Conservation (phyloP, 2,888 invertebrate species). For the Ormyrus thymus region DNA sequence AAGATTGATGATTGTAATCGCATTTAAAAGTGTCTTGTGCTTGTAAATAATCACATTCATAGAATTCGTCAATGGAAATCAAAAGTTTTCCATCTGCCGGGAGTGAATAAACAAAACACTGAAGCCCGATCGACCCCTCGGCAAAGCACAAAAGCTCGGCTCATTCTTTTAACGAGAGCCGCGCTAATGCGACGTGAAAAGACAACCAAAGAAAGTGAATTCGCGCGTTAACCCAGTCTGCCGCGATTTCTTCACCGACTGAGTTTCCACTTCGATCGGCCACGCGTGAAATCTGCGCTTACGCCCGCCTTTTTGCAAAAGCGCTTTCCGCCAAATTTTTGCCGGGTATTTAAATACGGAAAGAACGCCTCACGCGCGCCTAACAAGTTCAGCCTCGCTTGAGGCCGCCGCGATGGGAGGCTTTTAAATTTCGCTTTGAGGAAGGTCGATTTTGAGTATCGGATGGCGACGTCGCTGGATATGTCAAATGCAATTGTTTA, state of each 20-base stretch:
- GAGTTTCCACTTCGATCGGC: slow-evolving; percentile 10
- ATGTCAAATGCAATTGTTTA: no score
- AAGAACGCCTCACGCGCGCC: slow-evolving; percentile 11
- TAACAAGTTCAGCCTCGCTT: background rate
- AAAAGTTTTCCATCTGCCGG: no score
- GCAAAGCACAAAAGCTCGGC: no score
- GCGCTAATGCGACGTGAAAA: slow-evolving; percentile 27
- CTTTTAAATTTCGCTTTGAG: background rate
- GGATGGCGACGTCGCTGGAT: no score
- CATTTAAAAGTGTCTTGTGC: no score
- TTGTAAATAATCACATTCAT: no score
- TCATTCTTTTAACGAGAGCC: slow-evolving; percentile 25
- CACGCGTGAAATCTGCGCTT: slow-evolving; percentile 44
- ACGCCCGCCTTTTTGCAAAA: background rate
- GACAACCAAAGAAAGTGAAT: slow-evolving; percentile 27
- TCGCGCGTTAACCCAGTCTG: slow-evolving; percentile 22
- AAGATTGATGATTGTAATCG: no score
- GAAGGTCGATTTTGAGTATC: no score
- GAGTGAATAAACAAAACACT: no score
- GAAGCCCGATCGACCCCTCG: no score
- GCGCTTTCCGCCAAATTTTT: slow-evolving; percentile 52
- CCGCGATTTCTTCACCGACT: slow-evolving; percentile 1
- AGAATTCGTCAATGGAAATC: no score
- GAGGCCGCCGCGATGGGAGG: background rate
- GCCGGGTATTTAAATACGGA: slow-evolving; percentile 53